Percentiles rank a stretch among this genome's conserved stretches.
Evolutionary conservation across 2,888 invertebrate genomes (phyloP).

Genomic region (Rhogogaster chlorosoma): DNA sequence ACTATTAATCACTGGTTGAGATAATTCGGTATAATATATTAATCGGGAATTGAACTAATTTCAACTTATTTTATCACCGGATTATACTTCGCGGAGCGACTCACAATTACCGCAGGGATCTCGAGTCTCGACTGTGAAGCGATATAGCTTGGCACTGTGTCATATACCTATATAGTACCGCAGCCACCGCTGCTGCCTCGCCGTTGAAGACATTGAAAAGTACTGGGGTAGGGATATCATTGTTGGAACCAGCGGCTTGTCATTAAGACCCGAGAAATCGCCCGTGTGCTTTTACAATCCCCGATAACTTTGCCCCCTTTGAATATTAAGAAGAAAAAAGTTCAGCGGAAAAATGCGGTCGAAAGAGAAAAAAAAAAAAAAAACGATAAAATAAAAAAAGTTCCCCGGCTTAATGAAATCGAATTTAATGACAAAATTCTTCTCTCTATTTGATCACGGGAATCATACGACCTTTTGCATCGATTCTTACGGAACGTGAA

Average conservation of each 20-base stretch:
- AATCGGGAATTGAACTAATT: not conserved
- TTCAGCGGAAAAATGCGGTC: not conserved
- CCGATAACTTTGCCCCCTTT: not conserved
- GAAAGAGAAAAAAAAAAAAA: not conserved
- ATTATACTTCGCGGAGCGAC: constrained; percentile 27
- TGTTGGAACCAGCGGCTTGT: not conserved
- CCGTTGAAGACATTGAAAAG: not conserved
- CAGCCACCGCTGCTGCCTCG: not conserved
- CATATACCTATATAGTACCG: constrained; percentile 46
- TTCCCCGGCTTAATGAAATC: not conserved
- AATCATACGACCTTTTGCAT: no score
- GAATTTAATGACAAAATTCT: no score
- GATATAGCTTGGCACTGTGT: not conserved
- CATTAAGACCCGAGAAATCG: not conserved
- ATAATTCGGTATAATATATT: no score
- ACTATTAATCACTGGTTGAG: not conserved
- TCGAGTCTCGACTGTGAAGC: constrained; percentile 42
- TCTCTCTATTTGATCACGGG: no score
- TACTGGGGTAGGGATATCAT: constrained; percentile 44
- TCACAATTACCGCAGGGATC: constrained; percentile 33
- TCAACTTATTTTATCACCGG: constrained; percentile 28
- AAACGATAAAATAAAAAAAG: not conserved
- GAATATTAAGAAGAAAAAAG: not conserved
- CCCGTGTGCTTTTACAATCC: not conserved
- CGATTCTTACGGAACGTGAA: no score